Evolutionary conservation across 2,888 invertebrate genomes (phyloP).

Genomic region (Venustoraphidia nigricollis): DNA sequence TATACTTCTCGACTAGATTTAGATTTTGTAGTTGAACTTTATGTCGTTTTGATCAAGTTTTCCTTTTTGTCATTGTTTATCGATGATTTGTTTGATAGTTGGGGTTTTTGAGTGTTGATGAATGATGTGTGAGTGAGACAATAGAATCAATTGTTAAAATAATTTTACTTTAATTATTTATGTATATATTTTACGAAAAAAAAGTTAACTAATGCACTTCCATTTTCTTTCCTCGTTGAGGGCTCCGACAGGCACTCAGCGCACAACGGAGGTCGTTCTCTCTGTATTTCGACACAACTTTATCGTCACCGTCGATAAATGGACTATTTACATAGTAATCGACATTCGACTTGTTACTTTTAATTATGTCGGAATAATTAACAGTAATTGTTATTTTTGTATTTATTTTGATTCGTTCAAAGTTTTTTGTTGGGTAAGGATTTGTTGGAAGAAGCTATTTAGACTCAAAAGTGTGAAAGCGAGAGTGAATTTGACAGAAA

Average conservation of each 20-base stretch:
- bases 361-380: not conserved
- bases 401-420: not conserved
- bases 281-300: not conserved
- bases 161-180: not conserved
- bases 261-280: not conserved
- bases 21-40: conserved; percentile 1
- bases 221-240: conserved; percentile 18
- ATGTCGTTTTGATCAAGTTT: not conserved
- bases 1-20: not conserved
- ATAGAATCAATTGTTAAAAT: not conserved
- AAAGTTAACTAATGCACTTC: conserved; percentile 16
- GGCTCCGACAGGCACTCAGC: conserved; percentile 11
- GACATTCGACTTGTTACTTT: not conserved
- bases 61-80: conserved; percentile 5
- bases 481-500: conserved; percentile 33
- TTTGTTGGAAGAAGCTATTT: not conserved
- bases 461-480: conserved; percentile 24
- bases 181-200: not conserved
- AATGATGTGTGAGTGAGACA: conserved; percentile 11
- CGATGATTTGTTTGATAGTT: conserved; percentile 14
- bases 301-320: not conserved
- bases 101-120: conserved; percentile 23
- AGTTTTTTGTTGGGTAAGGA: not conserved
- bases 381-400: not conserved
- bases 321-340: not conserved